Percentiles rank a stretch among this genome's conserved stretches.
phyloP scores from a whole-genome alignment of 1,140 invertebrate species.

The Euwallacea fornicatus region DNA sequence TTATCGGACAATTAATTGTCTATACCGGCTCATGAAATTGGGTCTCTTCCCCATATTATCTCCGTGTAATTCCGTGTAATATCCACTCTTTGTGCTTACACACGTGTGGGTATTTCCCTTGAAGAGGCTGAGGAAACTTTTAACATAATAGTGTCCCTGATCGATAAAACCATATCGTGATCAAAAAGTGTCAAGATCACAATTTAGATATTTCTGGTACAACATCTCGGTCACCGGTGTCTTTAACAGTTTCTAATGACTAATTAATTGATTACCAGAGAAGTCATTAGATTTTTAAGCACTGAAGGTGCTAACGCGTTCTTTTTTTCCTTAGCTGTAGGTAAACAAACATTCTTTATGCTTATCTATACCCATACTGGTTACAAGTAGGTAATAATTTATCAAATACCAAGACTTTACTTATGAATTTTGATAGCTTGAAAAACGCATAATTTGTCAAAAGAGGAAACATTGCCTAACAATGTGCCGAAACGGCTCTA shows the following conservation, averaged over 20 bases:
- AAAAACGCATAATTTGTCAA: slow-evolving; percentile 25
- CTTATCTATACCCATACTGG: not conserved
- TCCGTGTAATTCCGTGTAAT: no score
- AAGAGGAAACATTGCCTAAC: slow-evolving; percentile 22
- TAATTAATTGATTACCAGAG: slow-evolving; percentile 18
- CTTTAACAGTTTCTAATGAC: slow-evolving; percentile 21
- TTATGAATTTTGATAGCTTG: not conserved
- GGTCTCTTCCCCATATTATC: no score
- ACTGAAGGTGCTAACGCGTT: no score
- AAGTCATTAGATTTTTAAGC: not conserved
- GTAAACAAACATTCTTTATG: not conserved
- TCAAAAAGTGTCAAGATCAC: slow-evolving; percentile 34
- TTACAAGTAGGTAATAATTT: not conserved
- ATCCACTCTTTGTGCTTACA: no score
- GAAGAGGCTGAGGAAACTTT: no score
- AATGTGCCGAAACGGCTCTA: slow-evolving; percentile 21
- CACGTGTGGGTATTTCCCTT: no score
- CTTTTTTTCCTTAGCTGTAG: no score
- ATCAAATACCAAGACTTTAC: not conserved
- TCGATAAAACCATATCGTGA: slow-evolving; percentile 32
- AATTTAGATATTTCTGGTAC: slow-evolving; percentile 30
- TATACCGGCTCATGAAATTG: no score
- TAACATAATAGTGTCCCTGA: slow-evolving; percentile 12
- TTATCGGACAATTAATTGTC: no score
- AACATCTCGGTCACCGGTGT: slow-evolving; percentile 23